phyloP scores from a whole-genome alignment of 2,113 vertebrate species.

The Genyomyrus donnyi region DNA sequence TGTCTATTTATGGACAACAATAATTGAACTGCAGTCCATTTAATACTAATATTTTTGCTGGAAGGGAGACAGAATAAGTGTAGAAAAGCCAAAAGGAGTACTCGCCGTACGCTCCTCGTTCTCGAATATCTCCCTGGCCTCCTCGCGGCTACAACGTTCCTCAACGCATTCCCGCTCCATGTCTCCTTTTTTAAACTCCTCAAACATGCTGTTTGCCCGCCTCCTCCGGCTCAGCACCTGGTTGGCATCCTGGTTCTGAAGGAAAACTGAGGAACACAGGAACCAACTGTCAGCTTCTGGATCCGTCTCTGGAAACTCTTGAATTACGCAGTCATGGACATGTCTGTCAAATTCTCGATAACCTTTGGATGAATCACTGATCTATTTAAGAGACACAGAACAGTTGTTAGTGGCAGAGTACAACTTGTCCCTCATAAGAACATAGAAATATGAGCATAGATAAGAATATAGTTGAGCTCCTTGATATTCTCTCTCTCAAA shows the following conservation, averaged over 20 bases:
- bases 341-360: not conserved
- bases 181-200: slow-evolving; percentile 74
- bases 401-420: not conserved
- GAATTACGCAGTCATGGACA: not conserved
- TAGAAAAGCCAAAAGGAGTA: not conserved
- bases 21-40: not conserved
- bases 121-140: slow-evolving; percentile 89
- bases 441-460: not conserved
- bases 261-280: slow-evolving; percentile 64
- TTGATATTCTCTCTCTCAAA: not conserved
- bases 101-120: slow-evolving; percentile 66
- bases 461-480: not conserved
- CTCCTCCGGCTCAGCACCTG: slow-evolving; percentile 61
- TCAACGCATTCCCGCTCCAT: slow-evolving; percentile 84
- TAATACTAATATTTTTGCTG: not conserved
- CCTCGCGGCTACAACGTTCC: slow-evolving; percentile 75
- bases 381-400: not conserved
- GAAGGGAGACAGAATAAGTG: not conserved
- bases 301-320: not conserved
- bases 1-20: not conserved
- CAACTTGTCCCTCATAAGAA: not conserved
- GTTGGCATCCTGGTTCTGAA: slow-evolving; percentile 56
- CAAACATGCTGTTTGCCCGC: slow-evolving; percentile 70
- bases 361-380: not conserved
- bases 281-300: not conserved